Evolutionary conservation across 2,797 vertebrate genomes (phyloP).

Genomic region (Spinus pinus): DNA sequence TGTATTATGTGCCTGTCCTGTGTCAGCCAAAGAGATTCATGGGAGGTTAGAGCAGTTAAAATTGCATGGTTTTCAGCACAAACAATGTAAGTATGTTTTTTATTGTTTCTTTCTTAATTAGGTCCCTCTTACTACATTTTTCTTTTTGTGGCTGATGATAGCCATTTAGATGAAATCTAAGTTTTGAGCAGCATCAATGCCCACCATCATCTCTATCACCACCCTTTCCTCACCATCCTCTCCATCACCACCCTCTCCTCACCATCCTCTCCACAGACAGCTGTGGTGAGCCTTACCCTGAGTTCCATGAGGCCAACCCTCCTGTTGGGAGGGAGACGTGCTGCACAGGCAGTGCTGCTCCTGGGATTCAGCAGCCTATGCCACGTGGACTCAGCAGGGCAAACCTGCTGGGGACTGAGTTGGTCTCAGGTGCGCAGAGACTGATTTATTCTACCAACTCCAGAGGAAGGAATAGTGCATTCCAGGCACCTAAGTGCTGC

Average conservation of each 20-base stretch:
- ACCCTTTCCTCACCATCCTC: not conserved
- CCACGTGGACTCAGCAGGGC: not conserved
- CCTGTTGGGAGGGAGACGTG: rapidly evolving
- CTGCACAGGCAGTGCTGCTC: rapidly evolving
- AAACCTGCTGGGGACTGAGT: not conserved
- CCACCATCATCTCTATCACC: not conserved
- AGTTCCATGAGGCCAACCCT: not conserved
- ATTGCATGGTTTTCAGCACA: not conserved
- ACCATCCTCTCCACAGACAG: not conserved
- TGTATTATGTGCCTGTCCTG: not conserved
- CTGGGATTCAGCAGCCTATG: rapidly evolving
- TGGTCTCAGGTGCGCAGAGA: not conserved
- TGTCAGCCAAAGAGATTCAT: not conserved
- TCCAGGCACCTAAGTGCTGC: not conserved
- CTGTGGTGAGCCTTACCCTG: not conserved
- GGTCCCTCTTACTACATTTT: not conserved
- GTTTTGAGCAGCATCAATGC: rapidly evolving
- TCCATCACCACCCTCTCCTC: not conserved
- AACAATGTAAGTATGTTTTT: not conserved
- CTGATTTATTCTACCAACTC: not conserved
- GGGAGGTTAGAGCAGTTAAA: not conserved
- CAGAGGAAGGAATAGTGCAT: not conserved
- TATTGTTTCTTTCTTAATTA: not conserved
- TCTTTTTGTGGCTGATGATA: not conserved
- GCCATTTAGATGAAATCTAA: not conserved